Evolutionary conservation across 23 tunicate genomes (phyloP).

Genomic region (Trididemnum nubilum): DNA sequence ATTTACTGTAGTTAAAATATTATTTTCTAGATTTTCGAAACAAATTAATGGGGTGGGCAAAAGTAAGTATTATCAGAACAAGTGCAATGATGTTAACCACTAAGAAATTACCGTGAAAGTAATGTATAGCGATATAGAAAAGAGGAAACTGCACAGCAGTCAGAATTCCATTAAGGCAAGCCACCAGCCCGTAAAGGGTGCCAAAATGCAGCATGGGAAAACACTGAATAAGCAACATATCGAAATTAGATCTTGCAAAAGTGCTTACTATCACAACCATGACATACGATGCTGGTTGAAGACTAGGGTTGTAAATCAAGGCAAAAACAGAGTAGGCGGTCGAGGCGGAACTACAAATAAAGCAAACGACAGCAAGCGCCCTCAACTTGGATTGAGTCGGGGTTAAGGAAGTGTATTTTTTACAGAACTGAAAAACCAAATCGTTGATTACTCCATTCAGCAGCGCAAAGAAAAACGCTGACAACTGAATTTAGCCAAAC

Average conservation of each 20-base stretch:
- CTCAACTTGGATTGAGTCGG: neutral
- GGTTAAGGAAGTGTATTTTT: no score
- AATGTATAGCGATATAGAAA: neutral
- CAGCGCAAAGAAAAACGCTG: no score
- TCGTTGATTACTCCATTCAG: no score
- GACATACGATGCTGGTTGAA: neutral
- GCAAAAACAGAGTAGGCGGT: neutral
- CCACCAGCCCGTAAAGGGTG: neutral
- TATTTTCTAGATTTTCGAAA: neutral
- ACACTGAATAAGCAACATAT: neutral
- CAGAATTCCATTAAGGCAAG: neutral
- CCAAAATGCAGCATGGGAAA: slow-evolving; percentile 7
- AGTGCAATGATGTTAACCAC: neutral
- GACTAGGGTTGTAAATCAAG: neutral
- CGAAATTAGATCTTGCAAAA: neutral
- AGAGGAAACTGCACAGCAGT: slow-evolving; percentile 11
- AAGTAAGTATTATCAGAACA: neutral
- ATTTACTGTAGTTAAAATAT: no score
- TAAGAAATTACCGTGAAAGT: no score
- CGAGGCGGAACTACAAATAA: neutral
- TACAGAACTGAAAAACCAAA: no score
- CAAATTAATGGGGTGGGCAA: neutral
- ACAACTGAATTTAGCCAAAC: no score
- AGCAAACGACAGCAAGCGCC: neutral
- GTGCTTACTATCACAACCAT: neutral